Evolutionary conservation across 2,888 invertebrate species (phyloP).

Genomic region (Drosophila lutescens): DNA sequence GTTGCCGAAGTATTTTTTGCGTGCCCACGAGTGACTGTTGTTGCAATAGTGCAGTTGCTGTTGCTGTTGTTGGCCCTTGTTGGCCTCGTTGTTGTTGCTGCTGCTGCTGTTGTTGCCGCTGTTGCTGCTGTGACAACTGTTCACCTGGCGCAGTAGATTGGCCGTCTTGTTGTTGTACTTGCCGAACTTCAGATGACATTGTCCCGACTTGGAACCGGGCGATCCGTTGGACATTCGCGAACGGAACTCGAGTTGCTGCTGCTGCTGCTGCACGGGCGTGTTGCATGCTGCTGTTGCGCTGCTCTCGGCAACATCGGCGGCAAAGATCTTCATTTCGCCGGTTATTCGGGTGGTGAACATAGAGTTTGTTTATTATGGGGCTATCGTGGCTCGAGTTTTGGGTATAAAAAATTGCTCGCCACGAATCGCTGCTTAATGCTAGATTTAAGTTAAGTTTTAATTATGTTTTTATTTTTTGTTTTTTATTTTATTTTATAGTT

Average conservation of each 20-base stretch:
- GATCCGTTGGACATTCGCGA: conserved; percentile 32
- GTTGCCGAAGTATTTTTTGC: conserved; percentile 59
- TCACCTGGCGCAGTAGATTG: conserved; percentile 47
- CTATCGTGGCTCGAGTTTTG: conserved; percentile 20
- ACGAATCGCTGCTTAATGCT: conserved; percentile 26
- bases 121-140: conserved; percentile 38
- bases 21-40: conserved; percentile 47
- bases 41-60: conserved; percentile 26
- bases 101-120: conserved; percentile 34
- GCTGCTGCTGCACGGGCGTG: conserved; percentile 50
- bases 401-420: conserved; percentile 51
- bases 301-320: conserved; percentile 54
- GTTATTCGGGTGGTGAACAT: conserved; percentile 55
- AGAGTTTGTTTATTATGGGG: not conserved
- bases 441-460: conserved; percentile 42
- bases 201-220: conserved; percentile 30
- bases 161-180: conserved; percentile 53
- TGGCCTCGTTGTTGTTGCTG: conserved; percentile 28
- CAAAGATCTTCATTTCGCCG: conserved; percentile 75
- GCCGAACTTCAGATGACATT: conserved; percentile 44
- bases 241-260: conserved; percentile 62
- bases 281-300: conserved; percentile 25
- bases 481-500: conserved; percentile 9
- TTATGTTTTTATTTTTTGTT: conserved; percentile 13
- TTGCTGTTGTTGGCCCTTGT: conserved; percentile 8